Conservation (phyloP, 2,797 vertebrate genomes). For the Notolabrus celidotus region DNA sequence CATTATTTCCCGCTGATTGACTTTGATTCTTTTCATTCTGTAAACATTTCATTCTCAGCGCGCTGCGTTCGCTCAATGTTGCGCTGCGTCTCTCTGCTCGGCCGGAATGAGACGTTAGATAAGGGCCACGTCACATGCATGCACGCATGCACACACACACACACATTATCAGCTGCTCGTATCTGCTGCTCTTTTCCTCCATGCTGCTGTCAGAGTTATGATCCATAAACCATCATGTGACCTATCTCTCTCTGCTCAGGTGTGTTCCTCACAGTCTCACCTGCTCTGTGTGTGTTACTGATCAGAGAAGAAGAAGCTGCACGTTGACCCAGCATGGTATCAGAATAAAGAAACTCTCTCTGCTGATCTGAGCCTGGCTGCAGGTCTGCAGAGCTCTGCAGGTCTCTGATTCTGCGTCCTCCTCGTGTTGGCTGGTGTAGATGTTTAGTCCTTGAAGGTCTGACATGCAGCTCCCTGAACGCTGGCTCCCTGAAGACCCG, state of each 20-base stretch:
- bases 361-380: slow-evolving; percentile 16
- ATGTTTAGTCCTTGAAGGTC: not conserved
- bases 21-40: slow-evolving; percentile 25
- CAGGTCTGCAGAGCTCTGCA: slow-evolving; percentile 2
- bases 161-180: not conserved
- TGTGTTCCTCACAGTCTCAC: not conserved
- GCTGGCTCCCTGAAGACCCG: not conserved
- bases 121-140: not conserved
- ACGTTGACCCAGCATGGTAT: slow-evolving; percentile 15
- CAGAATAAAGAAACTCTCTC: slow-evolving; percentile 1
- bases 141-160: not conserved
- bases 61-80: not conserved
- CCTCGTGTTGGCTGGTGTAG: not conserved
- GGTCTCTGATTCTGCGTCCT: slow-evolving; percentile 21
- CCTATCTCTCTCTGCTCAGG: not conserved
- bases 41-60: not conserved
- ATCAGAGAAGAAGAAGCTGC: slow-evolving; percentile 22
- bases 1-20: slow-evolving; percentile 27
- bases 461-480: not conserved
- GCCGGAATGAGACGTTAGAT: slow-evolving; percentile 21
- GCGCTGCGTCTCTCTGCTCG: not conserved
- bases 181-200: not conserved
- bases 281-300: slow-evolving; percentile 27
- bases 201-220: not conserved
- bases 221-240: not conserved